Evolutionary conservation across 2,888 invertebrate genomes (phyloP).

Genomic region (Busseola fusca): DNA sequence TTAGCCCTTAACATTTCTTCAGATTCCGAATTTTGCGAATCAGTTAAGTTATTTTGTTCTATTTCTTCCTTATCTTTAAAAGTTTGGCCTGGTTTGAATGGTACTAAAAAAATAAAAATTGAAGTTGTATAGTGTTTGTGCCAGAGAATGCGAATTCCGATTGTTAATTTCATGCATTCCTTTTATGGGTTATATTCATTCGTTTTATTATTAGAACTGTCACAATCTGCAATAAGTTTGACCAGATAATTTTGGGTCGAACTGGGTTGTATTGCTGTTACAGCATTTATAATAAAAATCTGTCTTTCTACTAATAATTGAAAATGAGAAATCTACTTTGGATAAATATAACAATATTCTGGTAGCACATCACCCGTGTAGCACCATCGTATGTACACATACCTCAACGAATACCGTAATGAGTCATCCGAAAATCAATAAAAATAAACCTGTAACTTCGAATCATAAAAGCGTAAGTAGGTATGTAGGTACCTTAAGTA

Average conservation of each 20-base stretch:
- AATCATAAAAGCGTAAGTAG: not conserved
- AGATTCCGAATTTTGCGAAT: not conserved
- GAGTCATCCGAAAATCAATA: not conserved
- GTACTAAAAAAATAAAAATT: conserved; percentile 35
- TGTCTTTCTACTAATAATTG: not conserved
- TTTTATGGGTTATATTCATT: not conserved
- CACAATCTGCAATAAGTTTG: not conserved
- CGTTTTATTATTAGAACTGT: not conserved
- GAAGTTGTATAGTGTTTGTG: not conserved
- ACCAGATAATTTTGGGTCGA: not conserved
- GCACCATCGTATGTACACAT: not conserved
- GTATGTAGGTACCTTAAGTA: too few relatives aligned
- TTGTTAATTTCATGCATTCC: not conserved
- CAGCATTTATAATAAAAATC: not conserved
- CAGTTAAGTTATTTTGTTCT: too few relatives aligned
- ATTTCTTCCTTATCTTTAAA: not conserved
- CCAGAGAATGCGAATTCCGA: not conserved
- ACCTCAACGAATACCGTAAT: not conserved
- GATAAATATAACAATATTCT: not conserved
- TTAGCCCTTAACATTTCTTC: not conserved
- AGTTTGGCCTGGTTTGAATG: conserved; percentile 39
- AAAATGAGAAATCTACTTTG: not conserved
- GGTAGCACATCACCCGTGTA: not conserved
- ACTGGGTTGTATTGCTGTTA: not conserved
- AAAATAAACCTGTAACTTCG: not conserved